Evolutionary conservation across 2,888 invertebrate species (phyloP), one percentile per base, ranked within the genome.

Genomic region (Seira musarum): DNA sequence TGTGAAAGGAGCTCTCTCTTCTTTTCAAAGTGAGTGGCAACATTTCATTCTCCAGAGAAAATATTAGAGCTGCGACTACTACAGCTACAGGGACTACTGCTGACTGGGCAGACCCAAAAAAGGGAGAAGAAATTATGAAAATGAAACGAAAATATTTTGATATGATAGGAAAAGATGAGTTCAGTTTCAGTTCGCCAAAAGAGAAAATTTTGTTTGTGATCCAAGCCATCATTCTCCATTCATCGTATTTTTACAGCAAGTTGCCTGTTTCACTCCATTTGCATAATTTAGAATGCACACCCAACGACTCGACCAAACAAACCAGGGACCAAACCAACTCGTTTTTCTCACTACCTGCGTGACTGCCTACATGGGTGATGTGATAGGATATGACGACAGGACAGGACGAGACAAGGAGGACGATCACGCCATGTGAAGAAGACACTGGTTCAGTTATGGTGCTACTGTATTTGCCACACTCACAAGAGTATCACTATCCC

Each of bases 221-320:
- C 77, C 77, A 77, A 63, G 6, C 40, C 40, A 40, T 40, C 40
- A 40, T 40, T 40, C 13, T 40, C 40, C 40, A 40, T 40, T 53
- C 73, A 73, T 57, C 65, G 57, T 70, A 57, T 40, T 77, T 77
- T 77, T 70, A 77, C 77, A 77, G 77, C 65, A n/a, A n/a, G n/a
- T n/a, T n/a, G n/a, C n/a, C 65, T 70, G 77, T 77, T 77, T 77
- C 65, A 70, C 70, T 70, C 70, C 77, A 77, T 77, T 77, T 77
- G 70, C 77, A 77, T 77, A 77, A 77, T 77, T 77, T 77, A 77
- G 70, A 77, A 77, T 66, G 77, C 65, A 77, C 70, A 77, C 77
- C 77, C 69, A 69, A n/a, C n/a, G n/a, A n/a, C n/a, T n/a, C n/a
- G n/a, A n/a, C n/a, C n/a, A n/a, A n/a, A n/a, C n/a, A n/a, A n/a